These are phyloP conservation scores for Paedocypris micromegethes DNA, from an alignment of 2,797 vertebrate genomes.

Conservation along the genomic window DNA sequence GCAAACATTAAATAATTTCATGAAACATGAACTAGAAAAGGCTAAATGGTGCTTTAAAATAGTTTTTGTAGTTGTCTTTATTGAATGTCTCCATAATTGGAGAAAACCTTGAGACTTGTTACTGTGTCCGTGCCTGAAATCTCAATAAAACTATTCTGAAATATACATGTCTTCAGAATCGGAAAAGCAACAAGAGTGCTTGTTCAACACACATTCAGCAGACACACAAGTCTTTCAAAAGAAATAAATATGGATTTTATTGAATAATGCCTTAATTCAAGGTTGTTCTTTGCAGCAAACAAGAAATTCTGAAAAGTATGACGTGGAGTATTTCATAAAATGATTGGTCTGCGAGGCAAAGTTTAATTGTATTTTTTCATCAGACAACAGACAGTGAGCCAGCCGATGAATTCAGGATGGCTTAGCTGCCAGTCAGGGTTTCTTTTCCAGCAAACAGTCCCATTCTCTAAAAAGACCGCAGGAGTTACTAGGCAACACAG, in stretches of 20 bases:
- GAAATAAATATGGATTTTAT: not conserved
- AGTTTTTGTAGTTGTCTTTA: too few species aligned
- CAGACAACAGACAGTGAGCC: not conserved
- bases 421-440: slow-evolving; percentile 18
- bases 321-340: not conserved
- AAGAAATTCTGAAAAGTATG: not conserved
- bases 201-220: not conserved
- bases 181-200: not conserved
- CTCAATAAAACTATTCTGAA: too few species aligned
- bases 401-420: not conserved
- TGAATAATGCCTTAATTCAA: not conserved
- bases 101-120: too few species aligned
- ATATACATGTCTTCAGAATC: slow-evolving; percentile 10
- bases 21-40: too few species aligned
- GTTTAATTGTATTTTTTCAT: slow-evolving; percentile 7
- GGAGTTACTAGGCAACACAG: slow-evolving; percentile 27
- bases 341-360: not conserved
- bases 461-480: slow-evolving; percentile 4
- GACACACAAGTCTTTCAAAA: not conserved
- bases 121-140: too few species aligned
- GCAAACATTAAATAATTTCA: too few species aligned
- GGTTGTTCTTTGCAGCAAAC: not conserved
- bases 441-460: slow-evolving; percentile 10
- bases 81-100: too few species aligned
- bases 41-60: too few species aligned